A percentile compares a stretch with the other conserved stretches of the same genome.
phyloP scores from a whole-genome alignment of 1,140 invertebrate genomes.

The Lepidostoma basale region DNA sequence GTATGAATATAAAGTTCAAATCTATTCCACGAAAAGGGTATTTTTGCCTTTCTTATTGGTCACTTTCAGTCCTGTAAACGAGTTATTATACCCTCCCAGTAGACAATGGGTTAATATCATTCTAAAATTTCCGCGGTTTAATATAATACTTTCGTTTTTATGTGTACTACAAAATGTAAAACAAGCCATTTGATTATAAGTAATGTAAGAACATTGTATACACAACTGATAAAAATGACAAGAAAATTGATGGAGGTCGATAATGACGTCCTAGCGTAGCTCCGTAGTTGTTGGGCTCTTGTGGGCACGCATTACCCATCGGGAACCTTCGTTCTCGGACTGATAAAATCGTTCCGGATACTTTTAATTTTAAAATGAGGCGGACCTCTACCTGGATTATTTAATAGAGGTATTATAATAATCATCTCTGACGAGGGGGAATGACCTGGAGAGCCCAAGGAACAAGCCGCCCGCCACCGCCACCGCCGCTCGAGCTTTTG shows the following conservation, averaged over 20 bases:
- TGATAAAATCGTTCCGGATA: slow-evolving; percentile 17
- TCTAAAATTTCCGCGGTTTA: no score
- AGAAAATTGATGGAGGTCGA: not conserved
- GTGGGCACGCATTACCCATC: not conserved
- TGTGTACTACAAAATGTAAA: no score
- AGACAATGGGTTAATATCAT: no score
- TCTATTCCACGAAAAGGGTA: no score
- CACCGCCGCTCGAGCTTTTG: not conserved
- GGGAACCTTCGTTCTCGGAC: not conserved
- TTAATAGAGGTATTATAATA: slow-evolving; percentile 18
- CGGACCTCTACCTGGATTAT: not conserved
- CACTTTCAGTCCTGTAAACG: no score
- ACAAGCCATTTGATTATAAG: no score
- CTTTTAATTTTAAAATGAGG: slow-evolving; percentile 18
- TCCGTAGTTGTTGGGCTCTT: not conserved
- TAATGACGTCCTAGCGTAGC: not conserved
- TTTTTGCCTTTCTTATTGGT: no score
- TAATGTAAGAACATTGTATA: no score
- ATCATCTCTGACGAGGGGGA: not conserved
- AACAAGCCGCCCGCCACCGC: not conserved
- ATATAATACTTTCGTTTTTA: no score
- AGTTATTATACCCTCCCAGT: no score
- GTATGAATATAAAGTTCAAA: no score
- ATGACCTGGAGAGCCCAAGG: not conserved
- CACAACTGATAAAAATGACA: not conserved